Evolutionary conservation across 2,797 vertebrate species (phyloP).

Genomic region (Enteromius fasciolatus): DNA sequence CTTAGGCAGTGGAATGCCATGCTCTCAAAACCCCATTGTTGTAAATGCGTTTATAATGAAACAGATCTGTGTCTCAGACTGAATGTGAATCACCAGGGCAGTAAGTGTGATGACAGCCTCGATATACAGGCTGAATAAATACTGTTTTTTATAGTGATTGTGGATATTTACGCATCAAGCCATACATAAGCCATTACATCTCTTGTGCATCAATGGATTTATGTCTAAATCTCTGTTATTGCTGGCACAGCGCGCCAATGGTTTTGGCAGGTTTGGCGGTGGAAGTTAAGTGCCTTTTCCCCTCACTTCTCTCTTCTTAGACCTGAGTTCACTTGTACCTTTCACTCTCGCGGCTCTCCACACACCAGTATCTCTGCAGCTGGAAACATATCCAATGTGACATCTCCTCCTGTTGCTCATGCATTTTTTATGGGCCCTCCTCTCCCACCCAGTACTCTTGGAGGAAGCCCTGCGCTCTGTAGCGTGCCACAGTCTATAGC

Average conservation of each 20-base stretch:
- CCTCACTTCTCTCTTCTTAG: slow-evolving; percentile 35
- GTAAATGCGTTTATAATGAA: slow-evolving; percentile 42
- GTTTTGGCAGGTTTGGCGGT: slow-evolving; percentile 28
- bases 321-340: slow-evolving; percentile 59
- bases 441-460: slow-evolving; percentile 59
- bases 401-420: slow-evolving; percentile 79
- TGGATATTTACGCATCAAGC: slow-evolving; percentile 19
- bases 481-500: slow-evolving; percentile 39
- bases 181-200: slow-evolving; percentile 20
- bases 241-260: slow-evolving; percentile 3
- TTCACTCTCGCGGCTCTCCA: slow-evolving; percentile 65
- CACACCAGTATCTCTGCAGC: slow-evolving; percentile 69
- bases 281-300: slow-evolving; percentile 31
- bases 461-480: slow-evolving; percentile 52
- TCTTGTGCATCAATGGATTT: slow-evolving; percentile 14
- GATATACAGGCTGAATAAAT: slow-evolving; percentile 16
- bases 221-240: slow-evolving; percentile 21
- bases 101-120: slow-evolving; percentile 1
- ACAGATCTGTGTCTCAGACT: slow-evolving; percentile 10
- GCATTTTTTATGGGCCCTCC: slow-evolving; percentile 78
- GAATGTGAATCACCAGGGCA: slow-evolving; percentile 2
- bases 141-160: not conserved
- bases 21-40: slow-evolving; percentile 28
- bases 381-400: slow-evolving; percentile 77
- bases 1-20: slow-evolving; percentile 48